These are phyloP conservation scores for Thunnus maccoyii DNA, from an alignment of 2,113 vertebrate species.

Conservation along the genomic window DNA sequence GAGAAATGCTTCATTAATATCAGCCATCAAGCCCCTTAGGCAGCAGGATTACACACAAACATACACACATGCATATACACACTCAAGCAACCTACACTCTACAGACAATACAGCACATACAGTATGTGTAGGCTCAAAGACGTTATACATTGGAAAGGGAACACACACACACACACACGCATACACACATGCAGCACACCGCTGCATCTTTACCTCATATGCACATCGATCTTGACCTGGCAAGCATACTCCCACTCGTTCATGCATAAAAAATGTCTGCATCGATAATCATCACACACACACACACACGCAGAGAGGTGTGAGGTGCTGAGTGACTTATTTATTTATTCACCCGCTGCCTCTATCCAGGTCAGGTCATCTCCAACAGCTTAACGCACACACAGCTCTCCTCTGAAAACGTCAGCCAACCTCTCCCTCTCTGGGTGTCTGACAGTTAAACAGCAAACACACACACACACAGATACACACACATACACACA, in stretches of 20 bases:
- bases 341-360: constrained; percentile 60
- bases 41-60: constrained; percentile 28
- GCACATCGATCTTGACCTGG: constrained; percentile 51
- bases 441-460: constrained; percentile 23
- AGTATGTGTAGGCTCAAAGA: constrained; percentile 2
- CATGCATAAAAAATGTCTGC: constrained; percentile 51
- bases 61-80: constrained; percentile 32
- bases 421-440: constrained; percentile 31
- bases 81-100: constrained; percentile 7
- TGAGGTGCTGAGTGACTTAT: constrained; percentile 39
- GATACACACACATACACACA: constrained; percentile 4
- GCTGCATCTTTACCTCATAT: constrained; percentile 18
- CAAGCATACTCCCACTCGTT: constrained; percentile 32
- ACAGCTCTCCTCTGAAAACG: constrained; percentile 54
- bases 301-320: constrained; percentile 21
- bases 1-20: constrained; percentile 82
- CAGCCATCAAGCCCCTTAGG: constrained; percentile 48
- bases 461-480: constrained; percentile 4
- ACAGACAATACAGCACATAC: constrained; percentile 18
- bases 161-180: constrained; percentile 20
- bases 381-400: constrained; percentile 46
- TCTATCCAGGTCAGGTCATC: constrained; percentile 69
- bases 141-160: neutral
- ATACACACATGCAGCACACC: neutral
- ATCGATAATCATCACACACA: constrained; percentile 49